A percentile compares a stretch with the other conserved stretches of the same genome.
Evolutionary conservation across 2,888 invertebrate species (phyloP).

Genomic region (Lasius platythorax): DNA sequence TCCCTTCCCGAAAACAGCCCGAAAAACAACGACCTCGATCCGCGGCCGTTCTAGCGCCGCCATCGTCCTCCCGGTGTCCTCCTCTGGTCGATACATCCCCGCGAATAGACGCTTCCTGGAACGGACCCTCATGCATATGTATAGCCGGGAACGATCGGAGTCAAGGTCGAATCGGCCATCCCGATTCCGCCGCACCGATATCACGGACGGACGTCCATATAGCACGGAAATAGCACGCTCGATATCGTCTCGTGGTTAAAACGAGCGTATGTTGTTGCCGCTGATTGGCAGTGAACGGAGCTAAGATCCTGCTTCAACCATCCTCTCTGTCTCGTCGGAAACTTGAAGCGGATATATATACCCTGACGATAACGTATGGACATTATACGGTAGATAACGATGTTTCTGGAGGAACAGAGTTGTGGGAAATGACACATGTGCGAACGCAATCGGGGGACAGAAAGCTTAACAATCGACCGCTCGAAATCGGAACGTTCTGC

Average conservation of each 20-base stretch:
- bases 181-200: constrained; percentile 5
- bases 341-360: constrained; percentile 17
- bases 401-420: background rate
- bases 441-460: background rate
- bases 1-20: background rate
- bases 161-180: constrained; percentile 44
- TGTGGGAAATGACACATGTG: background rate
- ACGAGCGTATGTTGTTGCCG: constrained; percentile 28
- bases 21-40: constrained; percentile 53
- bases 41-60: background rate
- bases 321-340: background rate
- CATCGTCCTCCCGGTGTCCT: background rate
- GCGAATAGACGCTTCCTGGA: constrained; percentile 36
- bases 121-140: constrained; percentile 32
- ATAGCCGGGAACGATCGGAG: constrained; percentile 15
- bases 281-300: constrained; percentile 31
- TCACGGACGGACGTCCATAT: background rate
- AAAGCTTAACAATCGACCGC: background rate
- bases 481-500: background rate
- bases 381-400: background rate
- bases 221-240: constrained; percentile 47
- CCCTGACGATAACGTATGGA: background rate
- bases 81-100: constrained; percentile 23
- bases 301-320: constrained; percentile 6
- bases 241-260: constrained; percentile 23